Conservation (phyloP, 2,113 vertebrate species). For the Lichenostomus cassidix region DNA sequence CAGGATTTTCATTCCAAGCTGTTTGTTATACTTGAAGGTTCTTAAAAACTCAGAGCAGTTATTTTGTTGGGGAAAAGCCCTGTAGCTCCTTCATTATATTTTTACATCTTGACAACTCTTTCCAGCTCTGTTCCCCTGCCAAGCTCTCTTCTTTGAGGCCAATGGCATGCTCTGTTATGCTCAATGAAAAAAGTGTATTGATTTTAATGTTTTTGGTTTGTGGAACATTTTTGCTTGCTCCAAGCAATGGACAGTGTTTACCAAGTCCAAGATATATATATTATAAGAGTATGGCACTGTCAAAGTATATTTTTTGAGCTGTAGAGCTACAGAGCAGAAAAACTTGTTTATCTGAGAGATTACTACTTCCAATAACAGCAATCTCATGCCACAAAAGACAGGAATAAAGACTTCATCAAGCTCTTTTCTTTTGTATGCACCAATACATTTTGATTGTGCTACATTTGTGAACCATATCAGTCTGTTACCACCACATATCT, state of each 20-base stretch:
- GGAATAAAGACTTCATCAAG: neutral
- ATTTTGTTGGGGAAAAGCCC: conserved; percentile 57
- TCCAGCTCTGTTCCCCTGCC: conserved; percentile 60
- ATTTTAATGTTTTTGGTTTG: conserved; percentile 26
- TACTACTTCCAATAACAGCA: neutral
- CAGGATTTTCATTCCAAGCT: conserved; percentile 46
- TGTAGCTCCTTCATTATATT: conserved; percentile 53
- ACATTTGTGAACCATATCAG: accelerated
- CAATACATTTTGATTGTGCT: neutral
- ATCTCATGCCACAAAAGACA: neutral
- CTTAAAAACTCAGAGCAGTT: conserved; percentile 32
- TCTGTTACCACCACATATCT: neutral
- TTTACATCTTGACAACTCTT: conserved; percentile 64
- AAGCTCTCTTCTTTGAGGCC: conserved; percentile 35
- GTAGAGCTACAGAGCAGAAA: neutral
- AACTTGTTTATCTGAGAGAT: neutral
- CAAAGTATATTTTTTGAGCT: neutral
- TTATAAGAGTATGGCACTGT: neutral
- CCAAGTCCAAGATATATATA: neutral
- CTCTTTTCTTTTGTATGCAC: neutral
- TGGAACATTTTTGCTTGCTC: conserved; percentile 19
- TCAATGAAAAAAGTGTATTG: conserved; percentile 47
- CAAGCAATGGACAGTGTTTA: neutral
- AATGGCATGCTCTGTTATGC: conserved; percentile 6
- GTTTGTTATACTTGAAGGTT: conserved; percentile 37